Percentiles rank a stretch among this genome's conserved stretches.
Conservation (phyloP, 30 jellyfish, hydroid and myxozoan genomes). For the Cassiopea xamachana region DNA sequence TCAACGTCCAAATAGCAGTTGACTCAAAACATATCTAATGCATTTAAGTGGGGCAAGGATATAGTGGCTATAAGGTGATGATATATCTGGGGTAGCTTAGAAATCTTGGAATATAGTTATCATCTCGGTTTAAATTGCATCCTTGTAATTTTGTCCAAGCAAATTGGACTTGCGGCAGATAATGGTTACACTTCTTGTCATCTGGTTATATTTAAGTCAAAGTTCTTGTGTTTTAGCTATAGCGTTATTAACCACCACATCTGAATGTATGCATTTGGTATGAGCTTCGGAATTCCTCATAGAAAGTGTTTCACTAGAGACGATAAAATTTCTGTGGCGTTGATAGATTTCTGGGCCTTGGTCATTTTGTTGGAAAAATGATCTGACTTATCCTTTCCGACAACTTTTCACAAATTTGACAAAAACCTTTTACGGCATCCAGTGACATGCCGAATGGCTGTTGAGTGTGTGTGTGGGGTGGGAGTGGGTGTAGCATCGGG, state of each 20-base stretch:
- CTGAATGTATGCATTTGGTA: too few relatives aligned
- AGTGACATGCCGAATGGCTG: too few relatives aligned
- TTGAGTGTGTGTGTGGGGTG: too few relatives aligned
- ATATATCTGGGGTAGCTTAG: background rate
- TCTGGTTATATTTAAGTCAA: background rate
- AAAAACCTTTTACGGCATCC: too few relatives aligned
- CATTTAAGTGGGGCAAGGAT: background rate
- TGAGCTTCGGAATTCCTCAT: background rate
- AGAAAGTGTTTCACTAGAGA: too few relatives aligned
- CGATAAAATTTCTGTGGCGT: background rate
- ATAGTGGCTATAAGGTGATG: background rate
- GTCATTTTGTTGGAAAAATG: background rate
- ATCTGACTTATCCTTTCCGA: too few relatives aligned
- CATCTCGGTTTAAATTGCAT: background rate
- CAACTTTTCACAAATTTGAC: too few relatives aligned
- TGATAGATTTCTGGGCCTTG: background rate
- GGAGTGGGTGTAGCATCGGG: too few relatives aligned
- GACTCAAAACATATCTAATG: background rate
- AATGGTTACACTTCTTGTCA: constrained; percentile 3
- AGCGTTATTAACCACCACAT: background rate
- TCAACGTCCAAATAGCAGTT: too few relatives aligned
- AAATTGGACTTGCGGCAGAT: background rate
- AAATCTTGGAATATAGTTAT: background rate
- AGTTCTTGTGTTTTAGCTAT: background rate
- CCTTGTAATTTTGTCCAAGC: background rate